Conservation (phyloP, 2,888 invertebrate species). For the Folsomia candida region DNA sequence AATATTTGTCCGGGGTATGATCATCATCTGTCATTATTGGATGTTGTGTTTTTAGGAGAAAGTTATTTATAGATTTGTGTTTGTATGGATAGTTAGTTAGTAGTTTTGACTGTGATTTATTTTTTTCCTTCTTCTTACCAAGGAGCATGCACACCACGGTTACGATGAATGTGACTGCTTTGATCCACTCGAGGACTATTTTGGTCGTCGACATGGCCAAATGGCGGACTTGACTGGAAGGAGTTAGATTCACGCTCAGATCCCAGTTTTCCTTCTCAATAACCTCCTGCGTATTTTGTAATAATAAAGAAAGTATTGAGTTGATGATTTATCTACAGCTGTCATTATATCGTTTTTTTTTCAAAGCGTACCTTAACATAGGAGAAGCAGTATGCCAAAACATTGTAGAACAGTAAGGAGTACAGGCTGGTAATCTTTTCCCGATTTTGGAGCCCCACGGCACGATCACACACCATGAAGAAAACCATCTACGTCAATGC, state of each 20-base stretch:
- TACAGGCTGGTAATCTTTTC: conserved; percentile 67
- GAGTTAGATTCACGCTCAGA: conserved; percentile 70
- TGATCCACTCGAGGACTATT: conserved; percentile 77
- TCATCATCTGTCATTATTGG: too few relatives aligned
- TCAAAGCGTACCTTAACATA: conserved; percentile 64
- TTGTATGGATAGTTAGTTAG: too few relatives aligned
- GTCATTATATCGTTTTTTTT: neutral
- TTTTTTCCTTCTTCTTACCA: too few relatives aligned
- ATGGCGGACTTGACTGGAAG: conserved; percentile 70
- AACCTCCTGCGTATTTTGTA: conserved; percentile 39
- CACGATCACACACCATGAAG: conserved; percentile 69
- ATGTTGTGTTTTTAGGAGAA: neutral
- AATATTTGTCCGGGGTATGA: too few relatives aligned
- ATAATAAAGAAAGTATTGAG: neutral
- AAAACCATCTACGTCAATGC: conserved; percentile 62
- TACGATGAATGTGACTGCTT: conserved; percentile 74
- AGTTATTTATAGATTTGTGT: neutral
- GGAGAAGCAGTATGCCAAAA: conserved; percentile 71
- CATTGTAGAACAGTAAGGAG: conserved; percentile 78
- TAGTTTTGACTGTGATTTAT: too few relatives aligned
- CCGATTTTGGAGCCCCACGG: conserved; percentile 62
- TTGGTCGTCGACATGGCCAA: conserved; percentile 78
- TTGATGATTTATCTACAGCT: neutral
- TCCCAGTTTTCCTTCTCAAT: conserved; percentile 74
- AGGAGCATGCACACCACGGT: conserved; percentile 73